phyloP scores from a whole-genome alignment of 1,140 invertebrate genomes.

The Drosophila mauritiana region DNA sequence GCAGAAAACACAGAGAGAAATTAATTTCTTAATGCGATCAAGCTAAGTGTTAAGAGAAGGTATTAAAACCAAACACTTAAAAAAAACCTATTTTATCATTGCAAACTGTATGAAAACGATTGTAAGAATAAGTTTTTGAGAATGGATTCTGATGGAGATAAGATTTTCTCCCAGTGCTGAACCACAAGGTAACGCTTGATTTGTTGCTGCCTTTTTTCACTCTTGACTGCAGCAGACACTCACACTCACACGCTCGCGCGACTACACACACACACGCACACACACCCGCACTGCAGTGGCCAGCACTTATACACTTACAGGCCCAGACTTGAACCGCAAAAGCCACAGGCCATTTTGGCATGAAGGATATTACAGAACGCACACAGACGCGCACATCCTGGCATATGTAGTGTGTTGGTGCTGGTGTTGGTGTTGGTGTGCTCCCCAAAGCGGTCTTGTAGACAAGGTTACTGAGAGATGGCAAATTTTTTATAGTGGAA shows the following conservation, averaged over 20 bases:
- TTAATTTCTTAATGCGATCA: background rate
- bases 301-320: conserved; percentile 50
- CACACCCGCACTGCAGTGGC: conserved; percentile 2
- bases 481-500: conserved; percentile 60
- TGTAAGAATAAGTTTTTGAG: too few relatives aligned
- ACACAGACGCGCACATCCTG: conserved; percentile 27
- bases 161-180: conserved; percentile 9
- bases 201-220: conserved; percentile 77
- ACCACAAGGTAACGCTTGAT: conserved; percentile 67
- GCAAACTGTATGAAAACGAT: too few relatives aligned
- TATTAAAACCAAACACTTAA: too few relatives aligned
- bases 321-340: conserved; percentile 70
- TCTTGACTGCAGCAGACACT: conserved; percentile 71
- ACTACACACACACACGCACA: conserved; percentile 1
- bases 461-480: conserved; percentile 75
- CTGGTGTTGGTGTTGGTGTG: conserved; percentile 4
- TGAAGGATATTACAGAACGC: conserved; percentile 71
- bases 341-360: conserved; percentile 76
- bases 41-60: too few relatives aligned
- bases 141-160: too few relatives aligned
- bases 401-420: background rate
- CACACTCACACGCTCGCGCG: conserved; percentile 21
- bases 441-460: conserved; percentile 45
- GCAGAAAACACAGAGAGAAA: conserved; percentile 3
- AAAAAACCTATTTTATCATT: too few relatives aligned